A percentile compares a stretch with the other conserved stretches of the same genome.
Evolutionary conservation across 2,888 invertebrate species (phyloP).

Genomic region (Scrobipalpa costella): DNA sequence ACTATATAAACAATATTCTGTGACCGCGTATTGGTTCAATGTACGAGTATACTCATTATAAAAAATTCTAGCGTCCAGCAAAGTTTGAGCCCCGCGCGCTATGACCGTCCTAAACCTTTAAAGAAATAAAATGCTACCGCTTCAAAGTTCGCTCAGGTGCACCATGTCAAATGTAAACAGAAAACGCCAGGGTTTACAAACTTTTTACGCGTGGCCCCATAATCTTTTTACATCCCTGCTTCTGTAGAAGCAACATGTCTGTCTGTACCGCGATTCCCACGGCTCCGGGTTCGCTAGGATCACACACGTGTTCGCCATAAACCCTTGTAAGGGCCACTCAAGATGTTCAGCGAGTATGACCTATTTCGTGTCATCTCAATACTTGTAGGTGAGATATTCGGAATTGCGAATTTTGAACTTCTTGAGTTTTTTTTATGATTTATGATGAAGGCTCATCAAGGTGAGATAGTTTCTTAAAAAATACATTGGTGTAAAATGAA

Average conservation of each 20-base stretch:
- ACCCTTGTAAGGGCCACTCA: constrained; percentile 10
- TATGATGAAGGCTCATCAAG: no score
- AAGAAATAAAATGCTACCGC: no score
- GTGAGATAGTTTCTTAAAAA: no score
- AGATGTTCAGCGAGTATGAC: not conserved
- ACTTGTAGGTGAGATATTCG: not conserved
- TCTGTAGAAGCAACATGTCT: not conserved
- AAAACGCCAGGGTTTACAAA: constrained; percentile 4
- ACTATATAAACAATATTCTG: no score
- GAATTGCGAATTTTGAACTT: not conserved
- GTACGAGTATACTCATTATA: no score
- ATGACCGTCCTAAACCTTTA: no score
- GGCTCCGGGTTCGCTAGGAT: not conserved
- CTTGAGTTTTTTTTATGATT: no score
- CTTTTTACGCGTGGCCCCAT: not conserved
- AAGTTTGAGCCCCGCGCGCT: no score
- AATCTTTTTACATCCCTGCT: not conserved
- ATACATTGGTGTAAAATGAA: no score
- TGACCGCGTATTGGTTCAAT: no score
- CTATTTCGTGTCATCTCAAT: not conserved
- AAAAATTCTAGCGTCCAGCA: no score
- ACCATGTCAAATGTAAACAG: not conserved
- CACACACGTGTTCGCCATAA: constrained; percentile 19
- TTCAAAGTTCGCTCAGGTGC: no score
- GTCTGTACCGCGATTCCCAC: not conserved